Evolutionary conservation across 1,140 invertebrate species (phyloP), one percentile per base, ranked within the genome.

Genomic region (Babylonia areolata): DNA sequence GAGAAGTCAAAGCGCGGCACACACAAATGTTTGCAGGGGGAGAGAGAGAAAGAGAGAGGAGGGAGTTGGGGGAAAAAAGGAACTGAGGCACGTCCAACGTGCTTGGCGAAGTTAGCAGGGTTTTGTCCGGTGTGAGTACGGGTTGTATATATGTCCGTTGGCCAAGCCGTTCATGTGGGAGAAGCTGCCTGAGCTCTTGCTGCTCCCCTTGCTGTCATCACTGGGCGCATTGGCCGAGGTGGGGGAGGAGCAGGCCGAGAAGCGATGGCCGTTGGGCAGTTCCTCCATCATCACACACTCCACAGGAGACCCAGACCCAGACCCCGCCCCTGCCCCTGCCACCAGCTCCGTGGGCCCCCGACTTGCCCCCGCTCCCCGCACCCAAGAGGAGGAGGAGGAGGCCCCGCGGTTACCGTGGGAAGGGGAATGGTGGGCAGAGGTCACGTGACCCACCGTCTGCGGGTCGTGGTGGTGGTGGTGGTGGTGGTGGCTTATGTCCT

Each of bases 121-220:
- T 75, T 90, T 90, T 42, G 90, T 90, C 85, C 88, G 86, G 79
- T 89, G 81, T 73, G 89, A 64, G 82, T 46, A 84, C 15, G 82
- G 82, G 54, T 91, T 82, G 40, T 90, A 89, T 84, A 92, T 90
- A 88, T 93, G 94, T 54, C 94, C 94, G 89, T 95, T 95, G 39
- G 93, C 93, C 40, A 94, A 88, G 86, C 92, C 92, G 77, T 93
- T 93, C 84, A 90, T 91, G 73, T 89, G 89, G 75, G 91, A 89
- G 85, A 91, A 91, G 83, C 90, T 90, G 87, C 94, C 94, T 46
- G 94, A 94, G 88, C 95, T 95, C 86, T 94, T 91, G 89, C 93
- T 95, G 87, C 94, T 95, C 75, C 93, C 94, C 87, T 93, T 94
- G 86, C 93, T 94, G 77, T 91, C 91, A 84, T 93, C 93, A 89